Evolutionary conservation across 35 echinoderm and acorn worm species (phyloP).

Genomic region (Ophiothrix spiculata): DNA sequence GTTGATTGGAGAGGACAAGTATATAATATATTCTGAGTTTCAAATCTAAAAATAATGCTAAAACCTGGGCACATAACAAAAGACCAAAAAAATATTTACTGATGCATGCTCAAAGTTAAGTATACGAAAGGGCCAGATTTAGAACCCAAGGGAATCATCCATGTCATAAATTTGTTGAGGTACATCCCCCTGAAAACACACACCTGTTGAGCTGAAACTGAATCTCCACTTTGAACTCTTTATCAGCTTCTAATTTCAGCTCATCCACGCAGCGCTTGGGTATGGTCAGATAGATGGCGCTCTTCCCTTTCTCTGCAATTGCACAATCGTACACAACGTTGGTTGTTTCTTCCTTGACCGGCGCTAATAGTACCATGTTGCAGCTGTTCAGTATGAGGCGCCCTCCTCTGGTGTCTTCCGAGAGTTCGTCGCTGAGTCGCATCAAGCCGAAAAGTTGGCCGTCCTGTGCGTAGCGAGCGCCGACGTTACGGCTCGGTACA

Average conservation of each 20-base stretch:
- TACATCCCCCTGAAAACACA: not conserved
- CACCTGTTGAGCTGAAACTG: conserved; percentile 97
- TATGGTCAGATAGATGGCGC: conserved; percentile 74
- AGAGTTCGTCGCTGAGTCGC: conserved; percentile 77
- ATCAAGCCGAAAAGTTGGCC: conserved; percentile 90
- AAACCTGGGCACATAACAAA: too few relatives aligned
- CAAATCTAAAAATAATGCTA: too few relatives aligned
- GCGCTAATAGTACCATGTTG: conserved; percentile 51
- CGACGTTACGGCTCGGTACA: conserved; percentile 65
- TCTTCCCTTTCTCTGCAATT: conserved; percentile 86
- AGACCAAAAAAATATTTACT: too few relatives aligned
- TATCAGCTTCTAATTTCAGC: conserved; percentile 46
- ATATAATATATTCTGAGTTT: too few relatives aligned
- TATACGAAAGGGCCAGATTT: too few relatives aligned
- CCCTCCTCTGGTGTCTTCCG: conserved; percentile 62
- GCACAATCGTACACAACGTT: conserved; percentile 42
- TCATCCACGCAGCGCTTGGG: conserved; percentile 83
- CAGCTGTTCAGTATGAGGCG: conserved; percentile 87
- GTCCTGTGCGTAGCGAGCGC: conserved; percentile 69
- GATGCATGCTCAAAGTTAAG: too few relatives aligned
- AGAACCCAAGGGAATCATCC: too few relatives aligned
- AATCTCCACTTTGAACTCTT: conserved; percentile 62
- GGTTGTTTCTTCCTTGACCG: not conserved
- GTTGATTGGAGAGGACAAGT: too few relatives aligned
- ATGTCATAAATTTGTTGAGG: too few relatives aligned